Conservation (phyloP, 2,797 vertebrate genomes). For the Gymnodraco acuticeps region DNA sequence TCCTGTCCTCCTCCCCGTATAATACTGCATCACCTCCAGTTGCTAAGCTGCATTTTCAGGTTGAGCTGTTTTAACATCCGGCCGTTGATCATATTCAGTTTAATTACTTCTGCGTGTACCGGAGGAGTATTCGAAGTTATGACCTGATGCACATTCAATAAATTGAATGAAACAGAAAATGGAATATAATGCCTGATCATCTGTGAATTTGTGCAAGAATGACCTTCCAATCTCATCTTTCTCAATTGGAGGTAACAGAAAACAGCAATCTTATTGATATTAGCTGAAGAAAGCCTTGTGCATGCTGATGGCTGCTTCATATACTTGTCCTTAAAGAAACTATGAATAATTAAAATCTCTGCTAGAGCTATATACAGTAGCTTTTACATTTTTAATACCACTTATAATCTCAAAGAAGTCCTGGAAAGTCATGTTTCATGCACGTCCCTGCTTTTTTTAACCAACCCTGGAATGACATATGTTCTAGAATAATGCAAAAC, state of each 20-base stretch:
- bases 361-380: background rate
- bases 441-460: conserved; percentile 9
- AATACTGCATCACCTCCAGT: conserved; percentile 57
- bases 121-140: conserved; percentile 60
- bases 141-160: conserved; percentile 75
- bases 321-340: conserved; percentile 16
- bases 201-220: conserved; percentile 55
- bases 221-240: conserved; percentile 51
- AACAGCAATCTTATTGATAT: conserved; percentile 34
- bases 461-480: background rate
- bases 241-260: conserved; percentile 10
- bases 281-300: conserved; percentile 13
- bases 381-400: conserved; percentile 7
- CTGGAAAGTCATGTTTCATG: conserved; percentile 12
- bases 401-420: conserved; percentile 7
- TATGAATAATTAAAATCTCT: conserved; percentile 39
- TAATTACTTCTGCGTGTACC: conserved; percentile 74
- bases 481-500: conserved; percentile 16
- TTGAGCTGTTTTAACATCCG: conserved; percentile 73
- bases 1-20: conserved; percentile 30
- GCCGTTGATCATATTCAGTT: conserved; percentile 70
- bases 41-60: conserved; percentile 66
- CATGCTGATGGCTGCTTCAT: conserved; percentile 16
- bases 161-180: conserved; percentile 65
- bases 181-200: conserved; percentile 53